phyloP scores from a whole-genome alignment of 1,140 invertebrate species.

The Eubasilissa regina region DNA sequence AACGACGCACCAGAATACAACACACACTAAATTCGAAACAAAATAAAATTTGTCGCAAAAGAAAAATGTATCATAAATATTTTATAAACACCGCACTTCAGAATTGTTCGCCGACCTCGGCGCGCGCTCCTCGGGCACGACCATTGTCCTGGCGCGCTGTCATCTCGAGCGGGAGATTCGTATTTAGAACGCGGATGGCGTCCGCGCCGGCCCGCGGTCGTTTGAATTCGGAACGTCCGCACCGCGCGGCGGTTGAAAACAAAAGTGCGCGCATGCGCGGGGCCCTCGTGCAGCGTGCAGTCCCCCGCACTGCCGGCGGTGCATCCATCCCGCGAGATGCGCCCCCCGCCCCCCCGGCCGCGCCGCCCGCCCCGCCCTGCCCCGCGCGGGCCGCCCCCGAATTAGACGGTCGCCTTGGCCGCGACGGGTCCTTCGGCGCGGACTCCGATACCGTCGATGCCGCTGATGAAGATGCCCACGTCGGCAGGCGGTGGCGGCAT shows the following conservation, averaged over 20 bases:
- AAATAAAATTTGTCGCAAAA: conserved; percentile 35
- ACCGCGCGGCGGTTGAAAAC: conserved; percentile 47
- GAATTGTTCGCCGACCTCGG: conserved; percentile 21
- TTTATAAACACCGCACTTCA: conserved; percentile 42
- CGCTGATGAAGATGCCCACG: too few relatives aligned
- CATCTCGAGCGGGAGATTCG: conserved; percentile 9
- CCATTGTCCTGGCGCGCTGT: conserved; percentile 8
- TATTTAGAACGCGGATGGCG: conserved; percentile 26
- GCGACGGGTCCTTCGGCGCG: too few relatives aligned
- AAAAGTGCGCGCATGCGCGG: conserved; percentile 44
- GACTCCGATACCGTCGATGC: too few relatives aligned
- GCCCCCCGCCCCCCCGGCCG: background rate
- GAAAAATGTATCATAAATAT: conserved; percentile 35
- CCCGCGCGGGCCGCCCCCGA: background rate
- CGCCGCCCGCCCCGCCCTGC: background rate
- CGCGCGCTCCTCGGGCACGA: conserved; percentile 1
- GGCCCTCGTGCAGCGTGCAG: conserved; percentile 23
- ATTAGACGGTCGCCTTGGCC: too few relatives aligned
- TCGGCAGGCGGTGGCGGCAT: too few relatives aligned
- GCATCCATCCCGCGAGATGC: conserved; percentile 46
- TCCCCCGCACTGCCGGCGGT: conserved; percentile 17
- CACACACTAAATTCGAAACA: conserved; percentile 41
- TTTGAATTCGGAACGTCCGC: conserved; percentile 45
- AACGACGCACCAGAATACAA: conserved; percentile 43
- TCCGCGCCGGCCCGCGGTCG: conserved; percentile 48